Base-by-base conservation (phyloP, 1,140 invertebrate genomes). In the Dendroctonus ponderosae region DNA sequence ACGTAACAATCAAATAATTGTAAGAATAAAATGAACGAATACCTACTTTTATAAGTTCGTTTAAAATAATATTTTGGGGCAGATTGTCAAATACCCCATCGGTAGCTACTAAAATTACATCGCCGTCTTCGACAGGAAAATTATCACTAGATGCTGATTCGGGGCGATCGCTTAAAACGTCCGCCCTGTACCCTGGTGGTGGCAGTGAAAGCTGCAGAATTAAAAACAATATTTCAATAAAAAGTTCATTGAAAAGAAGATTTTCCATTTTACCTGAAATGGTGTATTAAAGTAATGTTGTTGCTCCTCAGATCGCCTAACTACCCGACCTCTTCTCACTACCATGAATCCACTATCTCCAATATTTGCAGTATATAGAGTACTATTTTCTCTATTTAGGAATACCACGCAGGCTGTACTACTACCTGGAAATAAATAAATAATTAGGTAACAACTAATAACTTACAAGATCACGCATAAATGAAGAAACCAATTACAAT, bases 261-360 rank as follows among this genome's bases (percentile, higher is more conserved):
- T 52, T 11, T n/a, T 56, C 40, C 5, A 38, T 39, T 26, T 52
- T 60, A 67, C 65, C 81, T 99, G 96, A 82, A 96, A 98, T 6
- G 97, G 97, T 39, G 97, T 97, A 81, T 99, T 98, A 79, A 99
- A 99, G 79, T 98, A 98, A 80, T 99, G 96, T 74, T 97, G 94
- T 77, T 98, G 96, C 79, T 99, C 96, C 72, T 93, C 90, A 0
- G 93, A 96, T 61, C 93, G 86, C 79, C 96, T 92, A 15, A 98
- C 88, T 11, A 98, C 87, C 71, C 91, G 85, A 0, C 91, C 91
- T 48, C 89, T 85, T 12, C 96, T 84, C 46, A 98, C 91, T 42
- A 98, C 89, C 79, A 98, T 87, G 79, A 96, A 98, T 11, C 96
- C 97, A 76, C 94, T 97, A 81, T 99, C 97, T n/a, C 97, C 97